Evolutionary conservation across 2,888 invertebrate genomes (phyloP), one percentile per base, ranked within the genome.

Genomic region (Eristalis arbustorum): DNA sequence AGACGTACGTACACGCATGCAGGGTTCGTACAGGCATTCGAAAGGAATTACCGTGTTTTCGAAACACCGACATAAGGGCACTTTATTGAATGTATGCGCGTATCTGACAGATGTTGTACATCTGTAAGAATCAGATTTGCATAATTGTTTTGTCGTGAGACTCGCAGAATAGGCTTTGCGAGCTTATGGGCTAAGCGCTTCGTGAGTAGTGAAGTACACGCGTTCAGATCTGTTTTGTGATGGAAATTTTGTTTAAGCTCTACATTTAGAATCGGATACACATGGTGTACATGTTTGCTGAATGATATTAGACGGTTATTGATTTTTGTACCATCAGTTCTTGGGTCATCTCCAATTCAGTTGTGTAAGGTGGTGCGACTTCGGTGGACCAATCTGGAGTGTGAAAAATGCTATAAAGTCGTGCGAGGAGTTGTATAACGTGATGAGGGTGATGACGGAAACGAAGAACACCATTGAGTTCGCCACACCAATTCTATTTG

Each of bases 101-200:
- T 23, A 13, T 59, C 6, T 23, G 25, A 59, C 66, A 25, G 42
- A 66, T 42, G 37, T 66, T 18, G 64, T 40, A 14, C 14, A n/a
- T 34, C 28, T 31, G 28, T 31, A 10, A 18, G 62, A 62, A 13
- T 62, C 28, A 28, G 28, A 62, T 62, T 62, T 62, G 34, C 62
- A 62, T 62, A 62, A 62, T 62, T 34, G 63, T 28, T 34, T 63
- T 63, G 63, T 63, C 13, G 63, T 63, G 18, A 63, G 31, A 37
- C 63, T 8, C 37, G 10, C 28, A 18, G 25, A 11, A 59, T 14
- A 28, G 23, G 23, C 23, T 23, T 57, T 57, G 23, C 23, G 22
- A 57, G 57, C 57, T 57, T 57, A 23, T 3, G 57, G 23, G 31
- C 31, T 31, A 8, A 31, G 10, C 11, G 3, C 14, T 59, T 59